Base-by-base conservation (phyloP, 2,888 invertebrate genomes). In the Leucoptera coffeella region DNA sequence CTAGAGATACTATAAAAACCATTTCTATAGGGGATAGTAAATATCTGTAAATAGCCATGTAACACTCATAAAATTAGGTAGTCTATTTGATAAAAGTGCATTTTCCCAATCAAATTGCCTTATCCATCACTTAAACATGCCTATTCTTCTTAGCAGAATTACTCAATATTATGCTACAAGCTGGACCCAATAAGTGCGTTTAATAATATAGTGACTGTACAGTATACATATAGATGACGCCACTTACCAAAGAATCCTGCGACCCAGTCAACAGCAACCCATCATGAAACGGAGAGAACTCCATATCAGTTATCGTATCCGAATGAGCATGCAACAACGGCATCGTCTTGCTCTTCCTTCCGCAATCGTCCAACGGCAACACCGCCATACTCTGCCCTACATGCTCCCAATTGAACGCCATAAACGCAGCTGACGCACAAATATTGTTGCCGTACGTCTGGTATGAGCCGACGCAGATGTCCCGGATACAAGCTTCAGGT, bases 361-460 rank as follows among this genome's bases (percentile, higher is more conserved):
- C 94, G 39, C 84, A 87, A 47, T 92, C 88, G 41, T 88, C 87
- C 23, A 94, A 62, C 0, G 93, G 86, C 38, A 95, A 57, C 13
- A 93, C 85, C 0, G 92, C 94, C 43, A 95, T 75, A 67, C 88
- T 90, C 2, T 92, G 90, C 14, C 92, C 85, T 39, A 86, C 86
- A 49, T 90, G 88, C 56, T 95, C 94, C 73, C 91, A 88, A 53
- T 93, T 93, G 50, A 95, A 96, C 10, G 92, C 94, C 84, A 94
- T 89, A 50, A 92, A 93, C 7, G 86, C 83, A 10, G 88, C 88
- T 5, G 93, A 93, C 13, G 93, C 87, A 45, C 91, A 81, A 45
- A 96, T 93, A 57, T 93, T 94, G 58, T 94, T 94, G 31, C 95
- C 93, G 67, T 88, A 92, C 11, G 92, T 92, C 52, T 91, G 90